Base-by-base conservation (phyloP, 2,888 invertebrate species). In the Siphlonurus alternatus region DNA sequence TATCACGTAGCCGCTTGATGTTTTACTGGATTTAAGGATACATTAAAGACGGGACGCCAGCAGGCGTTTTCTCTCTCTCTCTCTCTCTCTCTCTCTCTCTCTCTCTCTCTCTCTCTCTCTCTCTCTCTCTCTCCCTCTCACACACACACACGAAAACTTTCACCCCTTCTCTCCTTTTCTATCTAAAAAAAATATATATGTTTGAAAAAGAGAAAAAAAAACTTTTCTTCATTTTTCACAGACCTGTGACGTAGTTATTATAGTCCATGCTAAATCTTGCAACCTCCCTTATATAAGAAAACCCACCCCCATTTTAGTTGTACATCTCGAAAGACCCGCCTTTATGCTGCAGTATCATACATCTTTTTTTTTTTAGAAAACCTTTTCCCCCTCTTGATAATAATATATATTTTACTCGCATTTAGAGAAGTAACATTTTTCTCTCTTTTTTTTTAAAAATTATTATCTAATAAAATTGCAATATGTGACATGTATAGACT, bases 201-300 rank as follows among this genome's bases (percentile, higher is more conserved):
- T n/a, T n/a, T n/a, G n/a, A n/a, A n/a, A n/a, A n/a, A n/a, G n/a
- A n/a, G n/a, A n/a, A n/a, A n/a, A n/a, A n/a, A n/a, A n/a, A n/a
- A n/a, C n/a, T n/a, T n/a, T n/a, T n/a, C n/a, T 10, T 22, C 56
- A 56, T 56, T 56, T 56, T 56, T 56, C 56, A 56, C 56, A 18
- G 56, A 56, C 56, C 56, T 56, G 56, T 22, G 56, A 56, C 56
- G 56, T n/a, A n/a, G n/a, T 56, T 56, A 22, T 56, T 56, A 56
- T 56, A 22, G 56, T 56, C 19, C 56, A 56, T 56, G 56, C 56
- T 56, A 56, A 56, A 56, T 56, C 56, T 56, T 56, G n/a, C 7
- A 22, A n/a, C 56, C 56, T n/a, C 19, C 56, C n/a, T n/a, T 22
- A 38, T 5, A 38, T 5, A 38, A 38, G 15, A 38, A 38, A 38